Evolutionary conservation across 1,140 invertebrate genomes (phyloP), one percentile per base, ranked within the genome.

Genomic region (Parasteatoda tepidariorum): DNA sequence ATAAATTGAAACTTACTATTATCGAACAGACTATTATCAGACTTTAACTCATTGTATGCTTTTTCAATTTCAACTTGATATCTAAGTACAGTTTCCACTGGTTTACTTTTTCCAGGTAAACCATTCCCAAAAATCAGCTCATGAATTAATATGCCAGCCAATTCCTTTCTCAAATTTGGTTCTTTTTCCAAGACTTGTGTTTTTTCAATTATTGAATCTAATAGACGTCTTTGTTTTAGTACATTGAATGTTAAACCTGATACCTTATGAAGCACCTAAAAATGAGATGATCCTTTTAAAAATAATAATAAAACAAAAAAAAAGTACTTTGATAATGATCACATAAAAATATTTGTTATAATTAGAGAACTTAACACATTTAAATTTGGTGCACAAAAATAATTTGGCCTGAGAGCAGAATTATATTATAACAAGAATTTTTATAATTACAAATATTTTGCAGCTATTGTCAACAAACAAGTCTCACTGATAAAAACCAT

Each of bases 71-170:
- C 86, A 81, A 81, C 38, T 88, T 93, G 89, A 88, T 94, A 94
- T 67, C 89, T 88, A 59, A 92, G 87, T 84, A 95, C 90, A 54
- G 92, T 94, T 89, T 91, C 86, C 64, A 93, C 89, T 6, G 94
- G 94, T 89, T 93, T 94, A 85, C 92, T 92, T 62, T 93, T 90
- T 18, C 91, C 91, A 71, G 91, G 90, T 15, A 96, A 89, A 92
- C 91, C 87, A 89, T 94, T 94, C 57, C 94, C 94, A 91, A 94
- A 95, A n/a, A 96, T 88, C 30, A 96, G 89, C 88, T 97, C 95
- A 55, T 94, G 93, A 83, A 96, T 92, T 6, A 96, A 89, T 86
- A 96, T 90, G 89, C 91, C 92, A 0, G 93, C 92, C 66, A 97
- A 88, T 89, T 92, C 92, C 2, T 91, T 90, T 87, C 95, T 92